Evolutionary conservation across 2,113 vertebrate genomes (phyloP).

Genomic region (Rhinichthys klamathensis): DNA sequence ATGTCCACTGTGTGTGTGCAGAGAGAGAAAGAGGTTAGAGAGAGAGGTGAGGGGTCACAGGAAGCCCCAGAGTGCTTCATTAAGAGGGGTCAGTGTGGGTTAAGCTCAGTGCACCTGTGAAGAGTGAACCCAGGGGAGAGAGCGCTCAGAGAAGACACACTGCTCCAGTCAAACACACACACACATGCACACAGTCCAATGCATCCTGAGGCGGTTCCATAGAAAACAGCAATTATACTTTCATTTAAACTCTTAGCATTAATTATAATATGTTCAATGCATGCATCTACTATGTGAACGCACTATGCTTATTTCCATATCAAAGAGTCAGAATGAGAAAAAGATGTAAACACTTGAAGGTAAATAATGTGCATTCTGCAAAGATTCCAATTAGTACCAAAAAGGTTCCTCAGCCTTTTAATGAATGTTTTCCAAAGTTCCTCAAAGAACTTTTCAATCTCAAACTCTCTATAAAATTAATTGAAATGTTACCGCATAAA

Average conservation of each 20-base stretch:
- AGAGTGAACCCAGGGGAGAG: slow-evolving; percentile 35
- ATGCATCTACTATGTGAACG: background rate
- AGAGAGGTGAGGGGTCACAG: slow-evolving; percentile 60
- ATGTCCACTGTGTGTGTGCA: slow-evolving; percentile 34
- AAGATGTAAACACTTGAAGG: background rate
- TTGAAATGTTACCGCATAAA: background rate
- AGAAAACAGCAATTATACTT: background rate
- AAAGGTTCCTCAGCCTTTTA: background rate
- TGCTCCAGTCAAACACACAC: slow-evolving; percentile 4
- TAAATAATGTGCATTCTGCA: background rate
- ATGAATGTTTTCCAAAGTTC: background rate
- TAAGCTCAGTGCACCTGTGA: slow-evolving; percentile 55
- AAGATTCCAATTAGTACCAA: background rate
- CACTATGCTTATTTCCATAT: background rate
- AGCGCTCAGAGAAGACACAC: slow-evolving; percentile 18
- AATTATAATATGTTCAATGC: background rate
- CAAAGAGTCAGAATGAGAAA: background rate
- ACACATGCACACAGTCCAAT: slow-evolving; percentile 17
- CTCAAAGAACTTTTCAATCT: background rate
- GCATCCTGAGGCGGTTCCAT: background rate
- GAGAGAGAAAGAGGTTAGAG: slow-evolving; percentile 42
- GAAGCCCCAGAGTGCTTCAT: slow-evolving; percentile 56
- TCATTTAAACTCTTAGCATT: background rate
- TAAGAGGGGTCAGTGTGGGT: slow-evolving; percentile 43
- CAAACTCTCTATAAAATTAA: background rate